These are phyloP conservation scores for Caenorhabditis remanei DNA, from an alignment of 1,140 invertebrate genomes.

Conservation along the genomic window DNA sequence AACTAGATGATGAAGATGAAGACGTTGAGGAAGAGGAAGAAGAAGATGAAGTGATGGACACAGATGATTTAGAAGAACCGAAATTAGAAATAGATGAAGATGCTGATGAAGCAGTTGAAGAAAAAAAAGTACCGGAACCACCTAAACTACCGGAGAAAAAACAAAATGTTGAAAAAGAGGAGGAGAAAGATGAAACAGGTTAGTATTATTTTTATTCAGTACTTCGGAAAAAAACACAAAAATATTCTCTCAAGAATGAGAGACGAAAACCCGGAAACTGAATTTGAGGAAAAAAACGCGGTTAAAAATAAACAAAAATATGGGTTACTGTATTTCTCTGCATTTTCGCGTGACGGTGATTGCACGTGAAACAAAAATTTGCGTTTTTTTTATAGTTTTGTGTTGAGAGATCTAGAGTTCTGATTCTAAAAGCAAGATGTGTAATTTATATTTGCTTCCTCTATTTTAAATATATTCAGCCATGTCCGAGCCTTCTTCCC, in stretches of 20 bases:
- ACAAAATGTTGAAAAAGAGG: neutral
- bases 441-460: neutral
- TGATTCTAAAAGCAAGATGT: neutral
- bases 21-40: slow-evolving; percentile 1
- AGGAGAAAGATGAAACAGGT: slow-evolving; percentile 4
- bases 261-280: no score
- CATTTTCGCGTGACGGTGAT: neutral
- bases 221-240: neutral
- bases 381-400: neutral
- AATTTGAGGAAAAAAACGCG: no score
- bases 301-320: neutral
- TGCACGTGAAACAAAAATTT: neutral
- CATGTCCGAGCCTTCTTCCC: neutral
- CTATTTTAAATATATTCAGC: neutral
- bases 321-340: neutral
- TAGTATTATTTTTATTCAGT: neutral
- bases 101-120: neutral
- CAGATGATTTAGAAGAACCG: neutral
- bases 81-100: slow-evolving; percentile 13
- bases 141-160: neutral
- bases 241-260: no score
- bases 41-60: slow-evolving; percentile 23
- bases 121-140: neutral
- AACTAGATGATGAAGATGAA: slow-evolving; percentile 11
- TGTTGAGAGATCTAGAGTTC: no score